These are phyloP conservation scores for Smittia aterrima DNA, from an alignment of 2,888 invertebrate genomes.

Conservation along the genomic window DNA sequence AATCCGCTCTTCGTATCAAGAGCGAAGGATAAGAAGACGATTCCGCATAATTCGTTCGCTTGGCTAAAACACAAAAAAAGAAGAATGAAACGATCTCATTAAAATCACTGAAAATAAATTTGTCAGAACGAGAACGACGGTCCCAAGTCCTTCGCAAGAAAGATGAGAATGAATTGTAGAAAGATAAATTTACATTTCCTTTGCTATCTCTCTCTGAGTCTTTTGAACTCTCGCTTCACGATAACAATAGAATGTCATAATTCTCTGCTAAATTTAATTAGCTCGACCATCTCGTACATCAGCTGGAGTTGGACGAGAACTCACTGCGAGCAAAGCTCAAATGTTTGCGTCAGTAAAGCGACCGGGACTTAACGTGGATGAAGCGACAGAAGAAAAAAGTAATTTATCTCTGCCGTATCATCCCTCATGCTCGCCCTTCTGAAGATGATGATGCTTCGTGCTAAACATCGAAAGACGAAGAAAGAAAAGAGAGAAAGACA, in stretches of 20 bases:
- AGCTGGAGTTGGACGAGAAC: conserved; percentile 9
- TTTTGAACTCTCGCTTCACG: background rate
- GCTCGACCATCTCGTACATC: background rate
- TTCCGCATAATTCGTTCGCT: conserved; percentile 18
- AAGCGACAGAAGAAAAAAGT: background rate
- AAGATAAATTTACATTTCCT: background rate
- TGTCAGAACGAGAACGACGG: background rate
- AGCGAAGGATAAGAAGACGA: conserved; percentile 31
- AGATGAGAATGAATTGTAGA: background rate
- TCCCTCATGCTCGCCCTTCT: conserved; percentile 22
- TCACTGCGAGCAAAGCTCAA: background rate
- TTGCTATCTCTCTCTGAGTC: too few relatives aligned
- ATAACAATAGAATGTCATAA: background rate
- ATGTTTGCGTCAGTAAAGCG: background rate
- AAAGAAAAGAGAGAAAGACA: conserved; percentile 24
- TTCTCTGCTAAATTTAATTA: conserved; percentile 6
- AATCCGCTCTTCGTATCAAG: background rate
- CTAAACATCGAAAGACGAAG: conserved; percentile 8
- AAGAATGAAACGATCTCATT: background rate
- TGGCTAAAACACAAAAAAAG: background rate
- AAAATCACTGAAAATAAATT: background rate
- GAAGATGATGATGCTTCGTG: background rate
- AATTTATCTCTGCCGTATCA: conserved; percentile 27
- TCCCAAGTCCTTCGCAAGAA: background rate
- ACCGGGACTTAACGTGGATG: background rate